Evolutionary conservation across 2,888 invertebrate genomes (phyloP), one percentile per base, ranked within the genome.

Genomic region (Ectobius pallidus): DNA sequence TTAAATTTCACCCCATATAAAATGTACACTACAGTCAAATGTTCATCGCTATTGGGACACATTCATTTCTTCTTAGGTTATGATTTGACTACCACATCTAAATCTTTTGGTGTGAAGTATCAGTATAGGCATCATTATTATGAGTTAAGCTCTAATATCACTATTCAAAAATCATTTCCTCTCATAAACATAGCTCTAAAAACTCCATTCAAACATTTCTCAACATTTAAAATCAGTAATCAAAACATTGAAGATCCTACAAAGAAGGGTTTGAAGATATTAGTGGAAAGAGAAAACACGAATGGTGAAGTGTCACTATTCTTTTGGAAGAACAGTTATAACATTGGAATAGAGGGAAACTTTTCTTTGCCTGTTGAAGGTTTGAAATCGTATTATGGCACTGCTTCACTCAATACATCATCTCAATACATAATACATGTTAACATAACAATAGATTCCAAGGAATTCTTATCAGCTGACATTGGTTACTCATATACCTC

Each of bases 201-300:
- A 6, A 65, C 65, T n/a, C 65, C 65, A 1, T 1, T 65, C 3
- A 65, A 39, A 25, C 22, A 65, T 25, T 65, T 27, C 18, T 44
- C 44, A 18, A n/a, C 39, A 3, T 9, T 65, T 27, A 18, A 11
- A 18, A 7, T 22, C 11, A 65, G 27, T 27, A 65, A 25, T n/a
- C 27, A 46, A n/a, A 44, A 65, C 30, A 44, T 25, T 14, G 11
- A 27, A 9, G 46, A 25, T 46, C 9, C 65, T n/a, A 46, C 44
- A n/a, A 44, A 65, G 9, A 65, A 44, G n/a, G 65, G 65, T 27
- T 44, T 65, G 3, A 65, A 44, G 27, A 65, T 65, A 44, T 20
- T 65, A 2, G 25, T 44, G 27, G 44, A 65, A 30, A 65, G 11
- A 27, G 65, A 46, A 16, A 22, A 46, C 7, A 42, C 16, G n/a